A percentile compares a stretch with the other conserved stretches of the same genome.
phyloP scores from a whole-genome alignment of 1,140 invertebrate species.

The Drosophila insularis region DNA sequence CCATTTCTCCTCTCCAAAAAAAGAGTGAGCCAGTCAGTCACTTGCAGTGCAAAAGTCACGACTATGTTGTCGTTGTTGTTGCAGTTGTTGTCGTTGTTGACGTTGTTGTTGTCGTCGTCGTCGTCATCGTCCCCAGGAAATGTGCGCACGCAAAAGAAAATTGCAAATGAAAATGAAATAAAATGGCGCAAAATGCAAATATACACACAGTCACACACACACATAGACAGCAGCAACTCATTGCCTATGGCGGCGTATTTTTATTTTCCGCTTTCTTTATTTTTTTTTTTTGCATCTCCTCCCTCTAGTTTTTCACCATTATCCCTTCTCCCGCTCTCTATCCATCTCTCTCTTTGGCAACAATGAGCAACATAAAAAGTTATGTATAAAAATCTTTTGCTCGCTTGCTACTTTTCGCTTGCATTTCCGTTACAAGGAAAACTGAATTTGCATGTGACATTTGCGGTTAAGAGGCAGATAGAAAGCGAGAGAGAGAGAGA shows the following conservation, averaged over 20 bases:
- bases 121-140: conserved; percentile 44
- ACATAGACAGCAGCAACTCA: conserved; percentile 30
- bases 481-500: not conserved
- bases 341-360: conserved; percentile 22
- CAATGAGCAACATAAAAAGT: conserved; percentile 66
- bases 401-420: conserved; percentile 56
- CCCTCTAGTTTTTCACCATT: not conserved
- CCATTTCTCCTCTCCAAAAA: conserved; percentile 11
- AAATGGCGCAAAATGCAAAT: conserved; percentile 65
- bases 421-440: conserved; percentile 68
- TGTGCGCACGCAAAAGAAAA: conserved; percentile 64
- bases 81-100: conserved; percentile 4
- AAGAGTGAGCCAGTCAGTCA: conserved; percentile 29
- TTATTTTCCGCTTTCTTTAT: conserved; percentile 36
- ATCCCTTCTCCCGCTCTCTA: not conserved
- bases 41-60: conserved; percentile 54
- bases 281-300: not conserved
- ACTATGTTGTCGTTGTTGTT: conserved; percentile 31
- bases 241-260: conserved; percentile 50
- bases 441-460: conserved; percentile 67
- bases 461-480: conserved; percentile 40
- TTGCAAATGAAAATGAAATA: conserved; percentile 70
- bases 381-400: conserved; percentile 68
- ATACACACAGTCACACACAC: conserved; percentile 33
- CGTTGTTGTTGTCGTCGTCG: conserved; percentile 9